Evolutionary conservation across 2,113 vertebrate species (phyloP).

Genomic region (human (Homo sapiens)): GRCh38 chr21:39920501-39921000

Average conservation of each 20-base stretch:
- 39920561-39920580: neutral
- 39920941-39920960: rapidly evolving
- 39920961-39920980: neutral
- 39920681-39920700: neutral
- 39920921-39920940: neutral
- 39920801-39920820: neutral
- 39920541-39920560: neutral
- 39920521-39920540: neutral
- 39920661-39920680: neutral
- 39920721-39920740: neutral
- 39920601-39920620: neutral
- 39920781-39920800: neutral
- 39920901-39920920: rapidly evolving
- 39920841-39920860: rapidly evolving
- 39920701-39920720: neutral
- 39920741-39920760: constrained; percentile 31
- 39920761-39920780: constrained; percentile 16
- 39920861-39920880: no score
- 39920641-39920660: neutral
- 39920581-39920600: neutral
- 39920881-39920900: neutral
- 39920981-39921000: neutral
- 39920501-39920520: neutral
- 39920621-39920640: neutral
- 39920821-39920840: neutral